Evolutionary conservation across 2,888 invertebrate genomes (phyloP).

Genomic region (Drosophila engyochracea): DNA sequence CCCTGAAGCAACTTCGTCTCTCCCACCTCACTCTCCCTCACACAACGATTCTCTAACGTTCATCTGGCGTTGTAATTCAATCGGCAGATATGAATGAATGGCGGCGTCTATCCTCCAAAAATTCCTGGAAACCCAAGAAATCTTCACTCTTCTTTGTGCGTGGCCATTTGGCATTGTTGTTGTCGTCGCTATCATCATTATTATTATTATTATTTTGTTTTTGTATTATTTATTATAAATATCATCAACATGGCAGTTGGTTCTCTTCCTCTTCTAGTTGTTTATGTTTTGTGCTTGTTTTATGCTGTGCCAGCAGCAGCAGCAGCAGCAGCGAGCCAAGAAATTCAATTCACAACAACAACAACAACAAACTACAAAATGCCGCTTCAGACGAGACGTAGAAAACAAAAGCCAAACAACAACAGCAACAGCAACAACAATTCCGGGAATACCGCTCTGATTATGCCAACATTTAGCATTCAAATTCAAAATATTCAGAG

Average conservation of each 20-base stretch:
- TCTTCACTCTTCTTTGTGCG: constrained; percentile 41
- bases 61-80: constrained; percentile 63
- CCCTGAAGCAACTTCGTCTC: background rate
- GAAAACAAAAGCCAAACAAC: constrained; percentile 68
- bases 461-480: constrained; percentile 23
- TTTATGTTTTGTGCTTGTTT: constrained; percentile 26
- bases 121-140: constrained; percentile 44
- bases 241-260: constrained; percentile 3
- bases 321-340: constrained; percentile 53
- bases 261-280: constrained; percentile 6
- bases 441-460: constrained; percentile 59
- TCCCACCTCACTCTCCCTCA: background rate
- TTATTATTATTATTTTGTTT: constrained; percentile 34
- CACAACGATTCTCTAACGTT: background rate
- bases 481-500: constrained; percentile 9
- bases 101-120: constrained; percentile 29
- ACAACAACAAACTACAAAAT: constrained; percentile 28
- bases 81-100: constrained; percentile 67
- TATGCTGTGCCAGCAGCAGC: constrained; percentile 60
- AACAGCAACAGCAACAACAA: constrained; percentile 27
- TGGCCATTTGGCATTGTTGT: constrained; percentile 49
- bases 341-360: constrained; percentile 64
- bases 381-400: constrained; percentile 45
- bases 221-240: constrained; percentile 38
- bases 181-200: constrained; percentile 42